Base-by-base conservation (phyloP, 1,140 invertebrate genomes). In the Drosophila kikkawai region DNA sequence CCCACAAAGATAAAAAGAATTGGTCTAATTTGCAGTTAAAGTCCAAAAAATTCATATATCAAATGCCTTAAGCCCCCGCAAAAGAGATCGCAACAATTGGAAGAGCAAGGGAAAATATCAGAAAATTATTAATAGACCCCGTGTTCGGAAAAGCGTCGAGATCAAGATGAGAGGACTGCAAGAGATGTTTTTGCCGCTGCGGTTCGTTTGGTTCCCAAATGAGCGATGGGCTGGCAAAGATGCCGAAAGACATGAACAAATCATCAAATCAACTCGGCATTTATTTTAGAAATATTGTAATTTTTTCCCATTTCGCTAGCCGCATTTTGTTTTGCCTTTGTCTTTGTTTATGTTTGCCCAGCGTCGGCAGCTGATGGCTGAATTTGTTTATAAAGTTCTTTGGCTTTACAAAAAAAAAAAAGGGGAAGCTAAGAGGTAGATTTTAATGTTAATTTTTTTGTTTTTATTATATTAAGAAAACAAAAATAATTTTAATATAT, bases 161-260 rank as follows among this genome's bases (percentile, higher is more conserved):
- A 53, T 44, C 66, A 36, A 37, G 59, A 61, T 29, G 47, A 57
- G 55, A 53, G 59, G 37, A 12, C 29, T 32, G 26, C 53, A 29
- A 19, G 66, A 55, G 51, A 71, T 73, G 66, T 73, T 36, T 73
- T 60, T 42, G 17, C 53, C 34, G 22, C 32, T 37, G 68, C 67
- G 70, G 53, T 37, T 73, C 70, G 70, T 15, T 73, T 7, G 55
- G 9, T 51, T 59, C 45, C 44, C 69, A 73, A 73, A 73, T 73
- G 69, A 73, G 67, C 67, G 67, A 73, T 73, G 69, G 51, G 39
- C 69, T 15, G 51, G 50, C 37, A 59, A 58, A 73, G 66, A 58
- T 58, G 70, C 70, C 70, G 68, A 60, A 73, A 73, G 70, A 73
- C 70, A 73, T 73, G 70, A 73, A 73, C 70, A 73, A 73, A 73